These are phyloP conservation scores for Pogonocichla stellata DNA, from an alignment of 2,113 vertebrate genomes.

Conservation along the genomic window DNA sequence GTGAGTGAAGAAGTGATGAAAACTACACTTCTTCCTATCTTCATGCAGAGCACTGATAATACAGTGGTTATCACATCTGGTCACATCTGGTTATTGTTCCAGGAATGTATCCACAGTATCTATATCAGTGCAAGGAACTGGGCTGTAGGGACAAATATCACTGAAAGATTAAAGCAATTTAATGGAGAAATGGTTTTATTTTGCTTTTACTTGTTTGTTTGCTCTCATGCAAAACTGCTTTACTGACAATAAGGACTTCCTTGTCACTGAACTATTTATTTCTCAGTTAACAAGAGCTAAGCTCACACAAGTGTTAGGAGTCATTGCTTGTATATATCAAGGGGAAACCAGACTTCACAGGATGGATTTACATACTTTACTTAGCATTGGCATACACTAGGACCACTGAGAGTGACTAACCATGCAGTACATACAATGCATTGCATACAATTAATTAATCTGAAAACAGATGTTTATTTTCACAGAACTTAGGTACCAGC, in stretches of 20 bases:
- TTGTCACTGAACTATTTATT: neutral
- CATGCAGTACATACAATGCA: neutral
- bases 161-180: neutral
- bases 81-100: neutral
- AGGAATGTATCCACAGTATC: neutral
- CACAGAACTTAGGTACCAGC: neutral
- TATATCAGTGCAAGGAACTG: neutral
- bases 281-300: neutral
- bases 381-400: conserved; percentile 28
- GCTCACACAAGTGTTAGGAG: neutral
- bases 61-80: too few species aligned
- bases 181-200: neutral
- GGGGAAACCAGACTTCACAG: conserved; percentile 16
- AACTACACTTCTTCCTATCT: neutral
- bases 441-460: neutral
- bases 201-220: neutral
- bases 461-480: neutral
- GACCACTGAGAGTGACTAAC: neutral
- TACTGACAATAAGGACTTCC: neutral
- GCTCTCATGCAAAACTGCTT: neutral
- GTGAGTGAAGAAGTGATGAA: neutral
- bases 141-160: neutral
- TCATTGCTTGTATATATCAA: neutral
- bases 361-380: conserved; percentile 36
- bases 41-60: neutral